Conservation (phyloP, 2,797 vertebrate species). For the Poecilia velifera region DNA sequence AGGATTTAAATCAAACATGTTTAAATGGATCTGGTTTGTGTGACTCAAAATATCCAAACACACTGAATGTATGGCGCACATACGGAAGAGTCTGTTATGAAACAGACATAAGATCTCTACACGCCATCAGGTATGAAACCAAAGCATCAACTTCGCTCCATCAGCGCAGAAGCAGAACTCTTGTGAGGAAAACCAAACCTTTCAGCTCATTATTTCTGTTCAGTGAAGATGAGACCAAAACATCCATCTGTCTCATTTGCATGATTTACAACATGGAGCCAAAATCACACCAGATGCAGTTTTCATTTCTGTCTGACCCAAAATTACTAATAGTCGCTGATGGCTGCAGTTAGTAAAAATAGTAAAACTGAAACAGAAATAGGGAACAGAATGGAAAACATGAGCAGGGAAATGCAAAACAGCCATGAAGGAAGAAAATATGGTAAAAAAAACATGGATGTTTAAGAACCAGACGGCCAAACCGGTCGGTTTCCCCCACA, state of each 20-base stretch:
- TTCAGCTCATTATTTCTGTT: neutral
- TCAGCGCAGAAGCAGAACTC: neutral
- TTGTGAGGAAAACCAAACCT: neutral
- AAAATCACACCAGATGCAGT: neutral
- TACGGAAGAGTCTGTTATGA: neutral
- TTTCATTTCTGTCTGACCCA: constrained; percentile 1
- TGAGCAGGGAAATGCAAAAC: neutral
- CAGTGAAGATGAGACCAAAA: neutral
- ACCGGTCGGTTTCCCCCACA: neutral
- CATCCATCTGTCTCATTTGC: neutral
- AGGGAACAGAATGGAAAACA: neutral
- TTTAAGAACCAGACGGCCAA: neutral
- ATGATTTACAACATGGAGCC: neutral
- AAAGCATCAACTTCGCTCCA: neutral
- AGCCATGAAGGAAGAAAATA: neutral
- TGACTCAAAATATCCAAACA: neutral
- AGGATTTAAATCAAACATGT: neutral
- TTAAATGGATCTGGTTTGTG: neutral
- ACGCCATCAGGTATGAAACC: neutral
- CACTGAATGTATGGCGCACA: neutral
- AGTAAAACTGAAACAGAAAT: neutral
- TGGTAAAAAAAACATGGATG: neutral
- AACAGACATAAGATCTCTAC: neutral
- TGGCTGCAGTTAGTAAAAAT: neutral
- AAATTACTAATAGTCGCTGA: neutral